These are phyloP conservation scores for Oreohelix idahoensis DNA, from an alignment of 1,140 invertebrate species.

Conservation along the genomic window DNA sequence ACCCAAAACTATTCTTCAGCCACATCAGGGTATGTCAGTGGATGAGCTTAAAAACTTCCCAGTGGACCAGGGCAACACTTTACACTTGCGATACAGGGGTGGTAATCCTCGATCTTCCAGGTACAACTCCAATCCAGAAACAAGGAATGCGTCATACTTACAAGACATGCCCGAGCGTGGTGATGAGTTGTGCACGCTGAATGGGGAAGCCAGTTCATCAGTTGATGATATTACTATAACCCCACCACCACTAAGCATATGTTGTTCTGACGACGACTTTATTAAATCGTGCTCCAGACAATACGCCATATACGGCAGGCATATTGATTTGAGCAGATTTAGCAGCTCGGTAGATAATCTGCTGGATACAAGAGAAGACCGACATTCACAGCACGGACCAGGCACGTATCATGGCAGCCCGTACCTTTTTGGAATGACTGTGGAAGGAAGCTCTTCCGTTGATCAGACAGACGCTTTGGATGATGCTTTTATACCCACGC, in stretches of 20 bases:
- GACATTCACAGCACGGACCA: not conserved
- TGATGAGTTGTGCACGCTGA: not conserved
- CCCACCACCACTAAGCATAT: constrained; percentile 13
- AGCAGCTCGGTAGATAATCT: constrained; percentile 31
- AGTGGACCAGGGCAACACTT: not conserved
- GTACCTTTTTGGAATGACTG: constrained; percentile 1
- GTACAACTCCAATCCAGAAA: constrained; percentile 29
- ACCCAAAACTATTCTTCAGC: not conserved
- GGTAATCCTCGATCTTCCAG: constrained; percentile 32
- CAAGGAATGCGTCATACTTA: not conserved
- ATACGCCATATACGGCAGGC: not conserved
- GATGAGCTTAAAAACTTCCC: not conserved
- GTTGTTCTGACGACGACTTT: constrained; percentile 31
- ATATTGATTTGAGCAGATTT: constrained; percentile 23
- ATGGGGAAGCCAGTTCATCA: constrained; percentile 15
- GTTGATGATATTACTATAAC: constrained; percentile 26
- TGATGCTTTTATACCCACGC: not conserved
- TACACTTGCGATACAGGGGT: constrained; percentile 1
- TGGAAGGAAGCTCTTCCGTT: not conserved
- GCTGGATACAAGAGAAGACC: not conserved
- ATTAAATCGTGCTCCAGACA: constrained; percentile 26
- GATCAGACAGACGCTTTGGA: not conserved
- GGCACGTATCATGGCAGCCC: not conserved
- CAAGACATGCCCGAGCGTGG: not conserved
- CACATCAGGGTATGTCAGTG: constrained; percentile 6